These are phyloP conservation scores for Piprites chloris DNA, from an alignment of 2,113 vertebrate species.

Conservation along the genomic window DNA sequence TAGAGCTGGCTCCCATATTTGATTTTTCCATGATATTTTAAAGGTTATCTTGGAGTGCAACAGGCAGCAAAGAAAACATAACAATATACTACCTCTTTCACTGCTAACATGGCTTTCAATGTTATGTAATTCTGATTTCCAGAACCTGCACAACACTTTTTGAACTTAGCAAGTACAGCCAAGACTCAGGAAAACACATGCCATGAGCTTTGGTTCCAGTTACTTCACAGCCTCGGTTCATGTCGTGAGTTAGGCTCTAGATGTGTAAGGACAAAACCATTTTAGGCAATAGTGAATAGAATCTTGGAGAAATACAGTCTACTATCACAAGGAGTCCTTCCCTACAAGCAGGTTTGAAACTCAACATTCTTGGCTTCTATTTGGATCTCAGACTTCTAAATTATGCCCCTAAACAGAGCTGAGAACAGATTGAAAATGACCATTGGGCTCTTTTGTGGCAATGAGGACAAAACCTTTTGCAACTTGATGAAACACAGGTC, in stretches of 20 bases:
- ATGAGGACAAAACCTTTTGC: not conserved
- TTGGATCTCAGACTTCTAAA: not conserved
- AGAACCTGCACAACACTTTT: not conserved
- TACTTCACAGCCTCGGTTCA: not conserved
- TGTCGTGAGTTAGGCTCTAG: not conserved
- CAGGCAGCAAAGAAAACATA: not conserved
- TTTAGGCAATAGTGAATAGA: not conserved
- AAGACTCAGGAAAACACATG: not conserved
- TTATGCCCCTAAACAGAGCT: not conserved
- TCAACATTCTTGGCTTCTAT: not conserved
- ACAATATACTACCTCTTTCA: not conserved
- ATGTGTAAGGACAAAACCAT: not conserved
- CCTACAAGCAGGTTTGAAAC: not conserved
- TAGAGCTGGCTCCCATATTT: not conserved
- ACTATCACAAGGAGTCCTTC: not conserved
- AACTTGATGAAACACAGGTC: conserved; percentile 22
- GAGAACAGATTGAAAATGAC: not conserved
- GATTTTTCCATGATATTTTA: not conserved
- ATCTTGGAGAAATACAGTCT: not conserved
- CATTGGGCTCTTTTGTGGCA: not conserved
- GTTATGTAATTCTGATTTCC: not conserved
- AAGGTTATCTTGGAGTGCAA: not conserved
- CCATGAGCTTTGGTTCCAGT: not conserved
- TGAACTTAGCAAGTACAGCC: not conserved
- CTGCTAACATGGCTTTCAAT: not conserved